phyloP scores from a whole-genome alignment of 2,888 invertebrate species.

The Priocnemis perturbator region DNA sequence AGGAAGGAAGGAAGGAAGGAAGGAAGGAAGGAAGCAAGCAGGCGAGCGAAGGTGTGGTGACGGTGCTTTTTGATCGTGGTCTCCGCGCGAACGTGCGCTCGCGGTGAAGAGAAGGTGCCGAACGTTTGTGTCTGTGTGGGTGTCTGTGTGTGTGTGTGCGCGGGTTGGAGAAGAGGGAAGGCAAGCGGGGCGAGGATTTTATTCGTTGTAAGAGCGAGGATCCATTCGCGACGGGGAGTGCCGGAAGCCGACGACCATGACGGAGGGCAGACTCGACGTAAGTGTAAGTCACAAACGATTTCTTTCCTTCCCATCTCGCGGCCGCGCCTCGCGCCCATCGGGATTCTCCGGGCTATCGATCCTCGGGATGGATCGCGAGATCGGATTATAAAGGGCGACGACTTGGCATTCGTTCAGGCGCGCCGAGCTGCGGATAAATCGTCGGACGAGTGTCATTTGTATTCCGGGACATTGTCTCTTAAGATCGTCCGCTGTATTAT shows the following conservation, averaged over 20 bases:
- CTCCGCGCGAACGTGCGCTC: too few relatives aligned
- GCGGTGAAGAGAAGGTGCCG: too few relatives aligned
- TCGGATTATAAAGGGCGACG: too few relatives aligned
- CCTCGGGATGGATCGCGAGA: too few relatives aligned
- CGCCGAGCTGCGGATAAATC: too few relatives aligned
- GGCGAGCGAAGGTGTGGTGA: neutral
- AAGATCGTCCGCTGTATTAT: too few relatives aligned
- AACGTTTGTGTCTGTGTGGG: neutral
- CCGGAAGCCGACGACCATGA: slow-evolving; percentile 34
- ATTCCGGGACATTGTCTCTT: too few relatives aligned
- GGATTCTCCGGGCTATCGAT: too few relatives aligned
- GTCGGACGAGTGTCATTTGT: too few relatives aligned
- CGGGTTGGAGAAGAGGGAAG: neutral
- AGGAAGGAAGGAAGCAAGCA: slow-evolving; percentile 4
- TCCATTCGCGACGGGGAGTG: slow-evolving; percentile 19
- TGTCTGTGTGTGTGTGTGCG: neutral
- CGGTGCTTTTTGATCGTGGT: too few relatives aligned
- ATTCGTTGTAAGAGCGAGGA: slow-evolving; percentile 27
- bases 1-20: slow-evolving; percentile 4
- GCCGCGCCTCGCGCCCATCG: neutral
- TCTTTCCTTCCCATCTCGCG: neutral
- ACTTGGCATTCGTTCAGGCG: too few relatives aligned
- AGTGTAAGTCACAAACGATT: slow-evolving; percentile 34
- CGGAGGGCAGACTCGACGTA: slow-evolving; percentile 38
- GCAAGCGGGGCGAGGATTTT: slow-evolving; percentile 26